Evolutionary conservation across 2,113 vertebrate species (phyloP).

Genomic region (Petaurus breviceps): DNA sequence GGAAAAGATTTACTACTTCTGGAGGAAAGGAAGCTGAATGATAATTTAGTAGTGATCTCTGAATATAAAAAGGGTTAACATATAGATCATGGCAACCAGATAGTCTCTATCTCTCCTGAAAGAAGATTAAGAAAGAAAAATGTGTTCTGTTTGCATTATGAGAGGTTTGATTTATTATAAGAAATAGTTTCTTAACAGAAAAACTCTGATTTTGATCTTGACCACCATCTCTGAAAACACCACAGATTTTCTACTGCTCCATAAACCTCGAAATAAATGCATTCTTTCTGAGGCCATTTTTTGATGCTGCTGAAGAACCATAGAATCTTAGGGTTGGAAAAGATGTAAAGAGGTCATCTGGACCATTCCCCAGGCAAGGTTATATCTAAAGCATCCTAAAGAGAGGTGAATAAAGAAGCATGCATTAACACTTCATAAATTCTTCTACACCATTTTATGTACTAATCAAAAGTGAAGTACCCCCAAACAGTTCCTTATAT

Average conservation of each 20-base stretch:
- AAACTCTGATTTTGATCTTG: conserved; percentile 7
- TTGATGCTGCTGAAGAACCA: neutral
- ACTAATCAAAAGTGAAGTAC: conserved; percentile 47
- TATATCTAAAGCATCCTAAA: conserved; percentile 21
- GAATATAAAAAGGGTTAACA: conserved; percentile 33
- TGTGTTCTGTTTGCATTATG: neutral
- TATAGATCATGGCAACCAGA: neutral
- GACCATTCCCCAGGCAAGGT: neutral
- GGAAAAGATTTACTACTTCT: neutral
- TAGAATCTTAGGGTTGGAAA: conserved; percentile 8
- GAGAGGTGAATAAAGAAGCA: neutral
- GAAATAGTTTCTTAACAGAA: conserved; percentile 36
- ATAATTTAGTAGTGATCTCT: conserved; percentile 42
- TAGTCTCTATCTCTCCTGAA: conserved; percentile 22
- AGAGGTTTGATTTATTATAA: conserved; percentile 42
- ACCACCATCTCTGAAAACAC: neutral
- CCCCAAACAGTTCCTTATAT: conserved; percentile 44
- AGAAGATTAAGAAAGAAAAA: neutral
- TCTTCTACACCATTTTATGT: conserved; percentile 51
- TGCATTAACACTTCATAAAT: conserved; percentile 36
- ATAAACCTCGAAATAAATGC: conserved; percentile 30
- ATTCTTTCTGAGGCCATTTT: neutral
- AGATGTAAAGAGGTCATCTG: neutral
- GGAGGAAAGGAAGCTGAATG: neutral
- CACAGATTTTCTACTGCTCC: neutral